These are phyloP conservation scores for Drosophila eohydei DNA, from an alignment of 2,888 invertebrate species.

Conservation along the genomic window DNA sequence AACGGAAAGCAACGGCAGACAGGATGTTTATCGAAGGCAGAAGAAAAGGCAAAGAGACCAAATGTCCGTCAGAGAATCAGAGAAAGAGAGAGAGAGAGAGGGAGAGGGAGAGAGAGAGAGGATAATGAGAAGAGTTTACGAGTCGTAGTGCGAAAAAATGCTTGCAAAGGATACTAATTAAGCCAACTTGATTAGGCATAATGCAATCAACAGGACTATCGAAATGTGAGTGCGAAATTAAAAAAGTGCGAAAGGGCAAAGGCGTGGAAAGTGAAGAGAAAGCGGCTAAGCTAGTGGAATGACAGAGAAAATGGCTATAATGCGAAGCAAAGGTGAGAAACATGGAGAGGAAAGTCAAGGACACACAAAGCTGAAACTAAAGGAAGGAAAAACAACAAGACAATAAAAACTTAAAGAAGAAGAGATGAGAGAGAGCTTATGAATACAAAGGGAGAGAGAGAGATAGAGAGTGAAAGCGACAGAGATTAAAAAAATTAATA, in stretches of 20 bases:
- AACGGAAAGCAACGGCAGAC: slow-evolving; percentile 46
- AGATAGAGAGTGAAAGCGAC: neutral
- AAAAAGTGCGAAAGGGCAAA: neutral
- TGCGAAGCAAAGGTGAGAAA: neutral
- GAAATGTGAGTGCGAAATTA: neutral
- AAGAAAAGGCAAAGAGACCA: slow-evolving; percentile 31
- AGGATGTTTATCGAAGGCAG: slow-evolving; percentile 57
- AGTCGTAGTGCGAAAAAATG: neutral
- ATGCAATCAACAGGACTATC: slow-evolving; percentile 12
- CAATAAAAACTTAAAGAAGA: too few species aligned
- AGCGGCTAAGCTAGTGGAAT: neutral
- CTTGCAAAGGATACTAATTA: slow-evolving; percentile 4
- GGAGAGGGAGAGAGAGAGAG: neutral
- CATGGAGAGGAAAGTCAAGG: too few species aligned
- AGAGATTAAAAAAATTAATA: too few species aligned
- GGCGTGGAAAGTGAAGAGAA: neutral
- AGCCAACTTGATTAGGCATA: slow-evolving; percentile 24
- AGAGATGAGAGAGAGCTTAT: too few species aligned
- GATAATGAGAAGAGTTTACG: neutral
- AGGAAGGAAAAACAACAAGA: neutral
- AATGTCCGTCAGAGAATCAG: slow-evolving; percentile 30
- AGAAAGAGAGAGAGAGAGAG: neutral
- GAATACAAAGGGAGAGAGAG: neutral
- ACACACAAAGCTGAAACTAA: neutral
- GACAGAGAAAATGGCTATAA: neutral